Evolutionary conservation across 2,888 invertebrate species (phyloP), one percentile per base, ranked within the genome.

Genomic region (Agrilus biguttatus): DNA sequence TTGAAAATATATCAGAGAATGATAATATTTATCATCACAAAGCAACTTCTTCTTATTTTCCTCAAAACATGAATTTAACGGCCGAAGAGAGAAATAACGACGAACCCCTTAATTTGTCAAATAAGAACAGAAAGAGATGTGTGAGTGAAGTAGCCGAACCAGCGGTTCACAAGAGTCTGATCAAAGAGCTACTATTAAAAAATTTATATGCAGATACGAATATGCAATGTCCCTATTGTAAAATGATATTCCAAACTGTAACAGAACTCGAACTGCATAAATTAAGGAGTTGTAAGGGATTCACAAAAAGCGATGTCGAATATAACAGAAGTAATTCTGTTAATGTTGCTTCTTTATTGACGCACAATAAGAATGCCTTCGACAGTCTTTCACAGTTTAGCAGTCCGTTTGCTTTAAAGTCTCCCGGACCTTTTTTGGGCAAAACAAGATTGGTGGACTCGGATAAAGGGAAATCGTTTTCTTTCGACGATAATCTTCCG

Each of bases 261-360:
- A 87, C 88, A 49, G 86, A 85, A 58, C 68, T 89, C 51, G 83
- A 85, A 60, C 73, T 83, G 45, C 90, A 91, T 62, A 78, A 81
- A 56, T 71, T 78, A 58, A 80, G 81, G 58, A 86, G 84, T 61
- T 88, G 89, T 59, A 84, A 85, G 65, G 83, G 81, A 17, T 57
- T 55, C 39, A 55, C 53, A 8, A 65, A 66, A 53, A 56, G 61
- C 1, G 62, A 61, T 2, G 59, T 61, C 8, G 61, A 63, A 43
- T 65, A 66, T 43, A 58, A 57, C 13, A 54, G 67, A 46, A 65
- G 66, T 46, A 66, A 62, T 53, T 66, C 66, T 8, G 67, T 67
- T 8, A 67, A 67, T 46, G 67, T 67, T 0, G 67, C 67, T 5
- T 66, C 66, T 1, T 66, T 67, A 37, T 51, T 67, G 39, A 66